Conservation (phyloP, 1,140 invertebrate species). For the Drosophila nikananu region DNA sequence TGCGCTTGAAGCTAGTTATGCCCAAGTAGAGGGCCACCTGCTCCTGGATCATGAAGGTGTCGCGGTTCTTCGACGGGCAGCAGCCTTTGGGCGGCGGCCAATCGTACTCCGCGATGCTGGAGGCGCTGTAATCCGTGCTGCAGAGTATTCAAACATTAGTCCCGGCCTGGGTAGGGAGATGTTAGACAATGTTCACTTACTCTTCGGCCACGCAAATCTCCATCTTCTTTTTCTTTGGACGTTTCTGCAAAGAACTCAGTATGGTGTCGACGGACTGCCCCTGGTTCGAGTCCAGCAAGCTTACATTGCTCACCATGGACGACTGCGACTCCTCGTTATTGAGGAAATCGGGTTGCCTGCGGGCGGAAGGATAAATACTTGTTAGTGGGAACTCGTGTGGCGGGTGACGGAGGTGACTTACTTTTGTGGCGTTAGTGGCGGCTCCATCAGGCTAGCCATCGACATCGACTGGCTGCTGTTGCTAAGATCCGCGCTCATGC, state of each 20-base stretch:
- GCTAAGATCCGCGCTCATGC: constrained; percentile 92
- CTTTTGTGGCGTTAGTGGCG: constrained; percentile 79
- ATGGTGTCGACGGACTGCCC: constrained; percentile 67
- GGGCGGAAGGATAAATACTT: background rate
- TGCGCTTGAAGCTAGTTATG: constrained; percentile 97
- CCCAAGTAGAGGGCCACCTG: constrained; percentile 95
- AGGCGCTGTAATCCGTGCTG: constrained; percentile 90
- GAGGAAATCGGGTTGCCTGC: constrained; percentile 86
- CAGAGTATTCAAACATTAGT: background rate
- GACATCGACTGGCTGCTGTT: constrained; percentile 85
- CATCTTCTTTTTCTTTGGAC: constrained; percentile 89
- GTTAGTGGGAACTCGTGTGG: background rate
- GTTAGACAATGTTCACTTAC: constrained; percentile 69
- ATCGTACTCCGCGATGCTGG: constrained; percentile 96
- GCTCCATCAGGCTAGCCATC: constrained; percentile 80
- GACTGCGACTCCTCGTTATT: constrained; percentile 92
- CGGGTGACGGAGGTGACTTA: constrained; percentile 18
- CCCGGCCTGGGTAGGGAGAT: background rate
- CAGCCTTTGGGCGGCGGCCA: constrained; percentile 91
- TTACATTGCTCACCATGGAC: constrained; percentile 89
- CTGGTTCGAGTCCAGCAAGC: constrained; percentile 75
- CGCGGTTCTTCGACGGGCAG: constrained; percentile 88
- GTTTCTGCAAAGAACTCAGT: constrained; percentile 67
- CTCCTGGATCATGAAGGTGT: constrained; percentile 95
- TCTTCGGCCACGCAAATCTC: constrained; percentile 90